A percentile compares a stretch with the other conserved stretches of the same genome.
Evolutionary conservation across 2,113 vertebrate species (phyloP).

Genomic region (Scomber japonicus): DNA sequence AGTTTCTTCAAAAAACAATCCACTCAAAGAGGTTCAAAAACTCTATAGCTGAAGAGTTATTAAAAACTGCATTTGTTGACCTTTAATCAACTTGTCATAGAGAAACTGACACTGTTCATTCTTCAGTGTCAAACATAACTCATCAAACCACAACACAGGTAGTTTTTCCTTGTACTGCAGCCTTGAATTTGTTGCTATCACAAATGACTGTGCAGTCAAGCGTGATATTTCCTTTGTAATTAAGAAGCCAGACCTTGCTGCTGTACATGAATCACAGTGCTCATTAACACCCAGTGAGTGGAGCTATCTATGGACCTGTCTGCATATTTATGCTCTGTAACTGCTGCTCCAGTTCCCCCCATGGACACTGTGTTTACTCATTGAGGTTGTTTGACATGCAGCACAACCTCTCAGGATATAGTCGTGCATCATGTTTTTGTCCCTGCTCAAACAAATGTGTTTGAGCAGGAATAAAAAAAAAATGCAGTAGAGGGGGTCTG

Average conservation of each 20-base stretch:
- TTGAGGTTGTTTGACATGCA: conserved; percentile 57
- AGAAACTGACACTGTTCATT: background rate
- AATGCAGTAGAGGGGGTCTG: conserved; percentile 17
- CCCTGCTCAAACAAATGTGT: conserved; percentile 40
- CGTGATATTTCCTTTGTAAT: conserved; percentile 23
- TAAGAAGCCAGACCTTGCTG: conserved; percentile 24
- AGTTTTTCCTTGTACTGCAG: background rate
- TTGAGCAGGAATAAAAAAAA: conserved; percentile 30
- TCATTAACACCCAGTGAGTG: conserved; percentile 52
- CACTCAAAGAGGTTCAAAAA: too few species aligned
- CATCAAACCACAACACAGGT: background rate
- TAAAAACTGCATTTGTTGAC: too few species aligned
- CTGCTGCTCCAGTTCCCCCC: conserved; percentile 53
- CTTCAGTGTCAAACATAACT: background rate
- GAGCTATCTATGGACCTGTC: conserved; percentile 39
- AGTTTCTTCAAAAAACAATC: too few species aligned
- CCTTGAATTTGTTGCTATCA: background rate
- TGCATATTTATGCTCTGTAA: conserved; percentile 58
- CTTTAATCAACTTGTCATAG: too few species aligned
- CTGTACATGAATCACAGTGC: conserved; percentile 35
- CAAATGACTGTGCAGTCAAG: conserved; percentile 11
- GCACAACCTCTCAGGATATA: conserved; percentile 22
- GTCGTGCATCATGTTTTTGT: conserved; percentile 37
- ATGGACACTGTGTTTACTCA: conserved; percentile 47
- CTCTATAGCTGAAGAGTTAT: too few species aligned